Conservation (phyloP, 2,797 vertebrate species). For the Sarcoramphus papa region DNA sequence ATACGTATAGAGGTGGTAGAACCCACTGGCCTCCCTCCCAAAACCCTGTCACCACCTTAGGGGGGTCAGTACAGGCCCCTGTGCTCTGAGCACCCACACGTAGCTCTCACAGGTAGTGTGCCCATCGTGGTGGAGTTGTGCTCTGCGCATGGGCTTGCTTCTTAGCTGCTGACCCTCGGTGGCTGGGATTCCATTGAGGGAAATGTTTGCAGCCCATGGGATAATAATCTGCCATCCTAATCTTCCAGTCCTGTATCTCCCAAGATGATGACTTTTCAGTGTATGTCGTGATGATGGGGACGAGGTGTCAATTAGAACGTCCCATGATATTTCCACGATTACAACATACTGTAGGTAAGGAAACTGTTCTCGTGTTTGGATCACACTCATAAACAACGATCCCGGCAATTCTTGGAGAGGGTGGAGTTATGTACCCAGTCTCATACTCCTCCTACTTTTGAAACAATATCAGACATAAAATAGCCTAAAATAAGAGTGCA, state of each 20-base stretch:
- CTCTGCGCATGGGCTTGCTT: not conserved
- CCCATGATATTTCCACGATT: not conserved
- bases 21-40: not conserved
- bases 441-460: not conserved
- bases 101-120: not conserved
- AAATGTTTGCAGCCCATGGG: not conserved
- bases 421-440: not conserved
- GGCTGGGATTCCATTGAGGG: not conserved
- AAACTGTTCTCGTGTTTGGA: not conserved
- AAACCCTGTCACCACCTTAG: not conserved
- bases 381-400: not conserved
- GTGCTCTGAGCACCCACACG: not conserved
- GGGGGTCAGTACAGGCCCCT: not conserved
- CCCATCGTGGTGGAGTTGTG: not conserved
- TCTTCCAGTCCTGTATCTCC: not conserved
- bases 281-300: fast-evolving
- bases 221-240: not conserved
- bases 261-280: not conserved
- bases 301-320: not conserved
- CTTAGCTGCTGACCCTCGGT: not conserved
- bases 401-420: not conserved
- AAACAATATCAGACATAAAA: not conserved
- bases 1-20: not conserved
- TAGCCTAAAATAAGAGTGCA: not conserved
- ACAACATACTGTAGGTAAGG: not conserved